Percentiles rank a stretch among this genome's conserved stretches.
Evolutionary conservation across 2,888 invertebrate species (phyloP).

Genomic region (Rotaria macrura): DNA sequence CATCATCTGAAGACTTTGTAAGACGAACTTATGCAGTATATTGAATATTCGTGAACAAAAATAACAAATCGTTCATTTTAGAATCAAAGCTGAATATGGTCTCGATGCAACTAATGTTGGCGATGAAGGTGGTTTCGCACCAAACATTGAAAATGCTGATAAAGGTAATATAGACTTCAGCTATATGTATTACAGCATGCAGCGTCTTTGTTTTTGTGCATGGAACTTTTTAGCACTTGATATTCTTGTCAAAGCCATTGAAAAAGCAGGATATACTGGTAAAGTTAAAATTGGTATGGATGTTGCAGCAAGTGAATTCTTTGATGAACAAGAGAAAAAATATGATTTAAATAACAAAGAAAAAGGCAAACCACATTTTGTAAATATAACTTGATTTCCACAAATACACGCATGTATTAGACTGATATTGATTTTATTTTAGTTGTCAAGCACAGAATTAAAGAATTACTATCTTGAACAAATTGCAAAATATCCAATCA

Average conservation of each 20-base stretch:
- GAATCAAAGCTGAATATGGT: slow-evolving; percentile 79
- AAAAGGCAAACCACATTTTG: slow-evolving; percentile 54
- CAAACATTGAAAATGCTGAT: slow-evolving; percentile 88
- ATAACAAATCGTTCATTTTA: neutral
- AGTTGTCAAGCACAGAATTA: slow-evolving; percentile 70
- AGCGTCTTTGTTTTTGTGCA: too few species aligned
- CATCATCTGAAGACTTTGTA: slow-evolving; percentile 74
- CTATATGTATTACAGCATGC: too few species aligned
- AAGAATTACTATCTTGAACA: slow-evolving; percentile 76
- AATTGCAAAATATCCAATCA: slow-evolving; percentile 75
- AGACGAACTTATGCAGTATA: neutral
- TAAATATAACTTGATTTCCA: neutral
- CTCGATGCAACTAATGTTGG: slow-evolving; percentile 76
- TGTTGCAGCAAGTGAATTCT: slow-evolving; percentile 95
- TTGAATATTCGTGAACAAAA: too few species aligned
- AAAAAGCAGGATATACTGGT: slow-evolving; percentile 87
- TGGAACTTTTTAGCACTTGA: slow-evolving; percentile 57
- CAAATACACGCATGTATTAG: too few species aligned
- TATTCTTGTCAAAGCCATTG: slow-evolving; percentile 75
- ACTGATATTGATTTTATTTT: slow-evolving; percentile 41
- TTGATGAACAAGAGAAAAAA: slow-evolving; percentile 57
- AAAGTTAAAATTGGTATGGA: slow-evolving; percentile 97
- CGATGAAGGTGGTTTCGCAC: slow-evolving; percentile 97
- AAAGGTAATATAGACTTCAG: slow-evolving; percentile 55
- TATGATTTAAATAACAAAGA: slow-evolving; percentile 99